Evolutionary conservation across 2,888 invertebrate species (phyloP).

Genomic region (Unio delphinus): DNA sequence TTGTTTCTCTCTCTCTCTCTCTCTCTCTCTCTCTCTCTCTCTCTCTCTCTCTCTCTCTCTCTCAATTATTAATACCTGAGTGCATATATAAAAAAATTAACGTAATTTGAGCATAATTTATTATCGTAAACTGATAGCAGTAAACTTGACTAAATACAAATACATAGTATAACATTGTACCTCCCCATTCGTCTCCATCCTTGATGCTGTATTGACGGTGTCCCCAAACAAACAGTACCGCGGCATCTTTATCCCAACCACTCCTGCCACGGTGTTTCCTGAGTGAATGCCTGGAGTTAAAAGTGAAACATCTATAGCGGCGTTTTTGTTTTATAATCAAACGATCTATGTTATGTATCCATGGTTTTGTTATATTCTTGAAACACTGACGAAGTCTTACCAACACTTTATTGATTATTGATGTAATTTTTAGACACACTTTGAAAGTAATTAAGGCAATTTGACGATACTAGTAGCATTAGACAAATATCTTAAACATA

Average conservation of each 20-base stretch:
- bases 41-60: no score
- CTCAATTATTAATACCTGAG: no score
- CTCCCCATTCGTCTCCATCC: slow-evolving; percentile 61
- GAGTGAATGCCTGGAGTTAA: slow-evolving; percentile 57
- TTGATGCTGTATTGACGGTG: slow-evolving; percentile 64
- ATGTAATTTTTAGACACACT: no score
- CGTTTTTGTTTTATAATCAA: not conserved
- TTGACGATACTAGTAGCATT: not conserved
- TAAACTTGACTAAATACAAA: not conserved
- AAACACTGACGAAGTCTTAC: no score
- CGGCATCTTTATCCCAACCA: slow-evolving; percentile 93
- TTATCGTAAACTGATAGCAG: not conserved
- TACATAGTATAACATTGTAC: slow-evolving; percentile 15
- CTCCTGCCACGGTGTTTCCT: slow-evolving; percentile 78
- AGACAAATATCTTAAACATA: not conserved
- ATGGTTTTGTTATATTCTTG: no score
- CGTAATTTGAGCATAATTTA: not conserved
- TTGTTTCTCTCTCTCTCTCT: no score
- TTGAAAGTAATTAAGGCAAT: no score
- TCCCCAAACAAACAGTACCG: slow-evolving; percentile 80
- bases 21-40: no score
- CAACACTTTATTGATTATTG: not conserved
- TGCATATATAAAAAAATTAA: not conserved
- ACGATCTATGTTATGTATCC: not conserved
- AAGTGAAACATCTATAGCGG: not conserved